A percentile compares a stretch with the other conserved stretches of the same genome.
These are phyloP conservation scores for Bellardia pandia DNA, from an alignment of 2,888 invertebrate species.

Conservation along the genomic window DNA sequence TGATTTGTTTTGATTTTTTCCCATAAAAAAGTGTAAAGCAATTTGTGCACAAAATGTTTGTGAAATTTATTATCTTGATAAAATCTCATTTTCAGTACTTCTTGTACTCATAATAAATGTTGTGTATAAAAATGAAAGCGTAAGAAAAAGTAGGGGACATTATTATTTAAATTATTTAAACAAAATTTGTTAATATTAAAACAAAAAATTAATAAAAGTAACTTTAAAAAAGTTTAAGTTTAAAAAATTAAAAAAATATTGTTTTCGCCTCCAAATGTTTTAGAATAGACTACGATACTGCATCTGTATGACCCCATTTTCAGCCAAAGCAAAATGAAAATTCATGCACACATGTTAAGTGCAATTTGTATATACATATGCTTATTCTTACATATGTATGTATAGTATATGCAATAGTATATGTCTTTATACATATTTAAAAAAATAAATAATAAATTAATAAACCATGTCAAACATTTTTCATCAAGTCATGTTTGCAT, in stretches of 20 bases:
- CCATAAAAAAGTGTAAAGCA: slow-evolving; percentile 4
- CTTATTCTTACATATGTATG: too few relatives aligned
- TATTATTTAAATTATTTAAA: too few relatives aligned
- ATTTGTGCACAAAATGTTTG: slow-evolving; percentile 39
- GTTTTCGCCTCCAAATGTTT: not conserved
- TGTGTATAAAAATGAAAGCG: not conserved
- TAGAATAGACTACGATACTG: not conserved
- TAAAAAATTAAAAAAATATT: not conserved
- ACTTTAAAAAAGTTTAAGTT: too few relatives aligned
- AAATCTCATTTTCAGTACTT: slow-evolving; percentile 30
- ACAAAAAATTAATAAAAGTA: too few relatives aligned
- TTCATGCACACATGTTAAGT: slow-evolving; percentile 35
- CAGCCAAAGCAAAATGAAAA: slow-evolving; percentile 25
- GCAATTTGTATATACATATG: not conserved
- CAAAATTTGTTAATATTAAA: too few relatives aligned
- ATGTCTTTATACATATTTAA: not conserved
- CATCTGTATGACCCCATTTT: slow-evolving; percentile 32
- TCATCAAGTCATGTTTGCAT: slow-evolving; percentile 66
- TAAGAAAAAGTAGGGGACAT: not conserved
- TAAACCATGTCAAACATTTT: slow-evolving; percentile 69
- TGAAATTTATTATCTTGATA: slow-evolving; percentile 51
- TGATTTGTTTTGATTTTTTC: not conserved
- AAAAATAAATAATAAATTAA: slow-evolving; percentile 66
- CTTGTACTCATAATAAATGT: not conserved
- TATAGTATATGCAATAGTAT: not conserved